Base-by-base conservation (phyloP, 2,113 vertebrate species). In the Plectropomus leopardus region DNA sequence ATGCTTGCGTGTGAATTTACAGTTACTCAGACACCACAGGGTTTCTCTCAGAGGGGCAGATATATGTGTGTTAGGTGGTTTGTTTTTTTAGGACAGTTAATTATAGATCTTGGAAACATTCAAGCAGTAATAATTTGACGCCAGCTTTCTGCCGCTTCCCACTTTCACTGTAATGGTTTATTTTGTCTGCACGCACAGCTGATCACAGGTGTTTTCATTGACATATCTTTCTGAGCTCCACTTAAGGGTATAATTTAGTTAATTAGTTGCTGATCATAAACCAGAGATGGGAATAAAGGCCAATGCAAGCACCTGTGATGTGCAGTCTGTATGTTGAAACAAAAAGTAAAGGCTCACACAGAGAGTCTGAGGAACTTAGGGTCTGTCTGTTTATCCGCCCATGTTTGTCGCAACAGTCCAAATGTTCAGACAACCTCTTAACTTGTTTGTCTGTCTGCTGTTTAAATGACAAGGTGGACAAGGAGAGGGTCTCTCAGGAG, bases 1-100 rank as follows among this genome's bases (percentile, higher is more conserved):
- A 36, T 64, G 34, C n/a, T 26, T 61, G 30, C 80, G 84, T 74
- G 78, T 78, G 65, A 82, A 69, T 72, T 47, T 80, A 66, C 42
- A 69, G 83, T 84, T 69, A 77, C 57, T 74, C 36, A 55, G 71
- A 76, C 71, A 26, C 55, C 34, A 19, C 54, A 71, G 53, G 23
- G 47, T 78, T 69, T 70, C 48, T 4, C 24, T 76, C 17, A 44
- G 58, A 59, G 16, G 28, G 4, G 11, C 3, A 5, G 58, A 26
- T 71, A 61, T 30, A 13, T 63, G n/a, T 59, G 23, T 75, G 8
- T 32, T 44, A 55, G 19, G 23, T 53, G 32, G 47, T 67, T 67
- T 60, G 36, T 76, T 74, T 66, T n/a, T 74, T 53, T n/a, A 61
- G 34, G 61, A 58, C 48, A 58, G 42, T 73, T 53, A 65, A 82